Evolutionary conservation across 2,797 vertebrate species (phyloP).

Genomic region (Scarus forsteni): DNA sequence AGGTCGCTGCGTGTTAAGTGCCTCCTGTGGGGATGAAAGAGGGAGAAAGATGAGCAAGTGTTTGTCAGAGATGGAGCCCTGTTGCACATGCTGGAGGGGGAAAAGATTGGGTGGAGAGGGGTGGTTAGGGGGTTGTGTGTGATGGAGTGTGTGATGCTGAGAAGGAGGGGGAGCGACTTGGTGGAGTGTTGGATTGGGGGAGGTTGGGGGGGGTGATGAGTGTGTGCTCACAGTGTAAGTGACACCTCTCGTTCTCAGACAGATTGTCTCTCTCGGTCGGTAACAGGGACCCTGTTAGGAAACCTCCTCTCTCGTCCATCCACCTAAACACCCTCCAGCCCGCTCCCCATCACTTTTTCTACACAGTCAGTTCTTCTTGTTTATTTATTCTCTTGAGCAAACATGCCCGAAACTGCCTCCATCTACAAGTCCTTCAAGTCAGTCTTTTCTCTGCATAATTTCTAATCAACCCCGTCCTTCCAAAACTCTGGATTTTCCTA

Average conservation of each 20-base stretch:
- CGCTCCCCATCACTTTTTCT: constrained; percentile 10
- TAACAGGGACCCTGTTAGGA: constrained; percentile 79
- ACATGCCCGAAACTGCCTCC: constrained; percentile 54
- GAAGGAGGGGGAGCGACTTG: constrained; percentile 44
- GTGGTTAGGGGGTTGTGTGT: constrained; percentile 27
- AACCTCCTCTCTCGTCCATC: constrained; percentile 44
- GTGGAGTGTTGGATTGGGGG: constrained; percentile 52
- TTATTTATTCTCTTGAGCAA: constrained; percentile 56
- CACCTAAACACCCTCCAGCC: neutral
- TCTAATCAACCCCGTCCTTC: constrained; percentile 65
- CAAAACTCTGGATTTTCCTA: constrained; percentile 62
- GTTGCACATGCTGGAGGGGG: constrained; percentile 25
- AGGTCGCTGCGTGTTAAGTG: constrained; percentile 49
- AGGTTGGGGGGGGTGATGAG: constrained; percentile 78
- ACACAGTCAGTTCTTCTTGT: constrained; percentile 46
- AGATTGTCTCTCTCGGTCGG: constrained; percentile 79
- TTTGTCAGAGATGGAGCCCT: constrained; percentile 50
- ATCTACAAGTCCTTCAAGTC: constrained; percentile 65
- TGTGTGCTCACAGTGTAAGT: constrained; percentile 84
- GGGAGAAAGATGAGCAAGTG: constrained; percentile 56
- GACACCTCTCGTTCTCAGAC: constrained; percentile 86
- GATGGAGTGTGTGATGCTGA: constrained; percentile 65
- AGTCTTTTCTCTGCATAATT: constrained; percentile 60
- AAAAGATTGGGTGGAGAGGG: constrained; percentile 1
- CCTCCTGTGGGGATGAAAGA: constrained; percentile 29